Base-by-base conservation (phyloP, 2,888 invertebrate species). In the Melanostoma mellinum region DNA sequence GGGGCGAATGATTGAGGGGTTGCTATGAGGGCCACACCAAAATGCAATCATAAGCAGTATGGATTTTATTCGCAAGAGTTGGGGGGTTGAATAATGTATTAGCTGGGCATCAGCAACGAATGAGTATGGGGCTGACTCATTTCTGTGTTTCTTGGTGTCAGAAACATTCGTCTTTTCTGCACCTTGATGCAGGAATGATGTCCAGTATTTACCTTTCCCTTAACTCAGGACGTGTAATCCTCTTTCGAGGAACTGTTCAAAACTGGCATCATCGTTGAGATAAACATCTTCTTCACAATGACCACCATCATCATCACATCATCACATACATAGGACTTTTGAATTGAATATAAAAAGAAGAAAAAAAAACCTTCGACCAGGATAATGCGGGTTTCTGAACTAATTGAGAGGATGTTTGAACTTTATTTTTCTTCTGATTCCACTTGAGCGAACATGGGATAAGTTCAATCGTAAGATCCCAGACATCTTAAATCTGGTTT, bases 21-120 rank as follows among this genome's bases (percentile, higher is more conserved):
- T 53, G 32, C 20, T 20, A 20, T 20, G 35, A 10, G 55, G 73
- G 53, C 38, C 30, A 52, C 52, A 42, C 63, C 61, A 68, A 73
- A 82, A 73, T 73, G 78, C 82, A 77, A 82, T 82, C 81, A 82
- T 82, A 77, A 82, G 73, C 72, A 53, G 58, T 52, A 77, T 63
- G 60, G 61, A 84, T 84, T 84, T 58, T 35, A 50, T 69, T 61
- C 68, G 61, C 63, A 4, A 30, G 61, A 53, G 33, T 2, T 20
- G 33, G 5, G 46, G 46, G 10, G 48, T 40, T 63, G 46, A 60
- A 60, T 76, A 58, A 71, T 76, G 58, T 75, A 79, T 79, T 73
- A 74, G 65, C 63, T 33, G 44, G 42, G 40, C 56, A 55, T 61
- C 50, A 32, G 6, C 5, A 1, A 6, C 1, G 8, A 44, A 42